phyloP scores from a whole-genome alignment of 1,140 invertebrate genomes.

The Trichoplusia ni region DNA sequence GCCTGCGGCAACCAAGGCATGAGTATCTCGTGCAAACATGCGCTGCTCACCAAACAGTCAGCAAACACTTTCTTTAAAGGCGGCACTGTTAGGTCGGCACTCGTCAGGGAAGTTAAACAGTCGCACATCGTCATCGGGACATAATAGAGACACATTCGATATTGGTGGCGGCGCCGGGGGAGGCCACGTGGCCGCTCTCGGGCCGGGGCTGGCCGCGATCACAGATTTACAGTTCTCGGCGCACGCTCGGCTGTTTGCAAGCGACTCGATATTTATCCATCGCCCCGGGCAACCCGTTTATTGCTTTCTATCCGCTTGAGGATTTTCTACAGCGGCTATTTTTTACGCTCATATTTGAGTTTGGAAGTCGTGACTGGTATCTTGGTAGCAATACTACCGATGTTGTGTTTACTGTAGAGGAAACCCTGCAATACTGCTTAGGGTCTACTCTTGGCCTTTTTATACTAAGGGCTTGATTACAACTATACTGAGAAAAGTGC shows the following conservation, averaged over 20 bases:
- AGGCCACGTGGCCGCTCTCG: slow-evolving; percentile 4
- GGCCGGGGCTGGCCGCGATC: background rate
- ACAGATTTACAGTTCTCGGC: slow-evolving; percentile 6
- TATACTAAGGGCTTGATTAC: no score
- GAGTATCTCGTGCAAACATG: no score
- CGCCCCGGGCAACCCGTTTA: slow-evolving; percentile 42
- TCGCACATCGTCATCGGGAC: background rate
- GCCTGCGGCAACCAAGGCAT: no score
- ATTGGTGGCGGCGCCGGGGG: background rate
- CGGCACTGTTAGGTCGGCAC: no score
- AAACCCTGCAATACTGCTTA: background rate
- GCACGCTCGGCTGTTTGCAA: slow-evolving; percentile 14
- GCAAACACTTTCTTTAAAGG: no score
- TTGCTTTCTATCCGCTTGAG: slow-evolving; percentile 30
- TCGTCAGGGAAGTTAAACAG: slow-evolving; percentile 12
- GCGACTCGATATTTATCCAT: slow-evolving; percentile 43
- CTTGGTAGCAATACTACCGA: no score
- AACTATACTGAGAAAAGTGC: no score
- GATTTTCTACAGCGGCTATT: background rate
- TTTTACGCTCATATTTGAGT: slow-evolving; percentile 10
- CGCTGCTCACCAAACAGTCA: no score
- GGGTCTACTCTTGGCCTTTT: no score
- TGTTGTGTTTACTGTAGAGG: no score
- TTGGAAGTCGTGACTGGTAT: background rate
- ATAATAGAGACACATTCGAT: slow-evolving; percentile 18